These are phyloP conservation scores for Xanthia togata DNA, from an alignment of 2,888 invertebrate species.

Conservation along the genomic window DNA sequence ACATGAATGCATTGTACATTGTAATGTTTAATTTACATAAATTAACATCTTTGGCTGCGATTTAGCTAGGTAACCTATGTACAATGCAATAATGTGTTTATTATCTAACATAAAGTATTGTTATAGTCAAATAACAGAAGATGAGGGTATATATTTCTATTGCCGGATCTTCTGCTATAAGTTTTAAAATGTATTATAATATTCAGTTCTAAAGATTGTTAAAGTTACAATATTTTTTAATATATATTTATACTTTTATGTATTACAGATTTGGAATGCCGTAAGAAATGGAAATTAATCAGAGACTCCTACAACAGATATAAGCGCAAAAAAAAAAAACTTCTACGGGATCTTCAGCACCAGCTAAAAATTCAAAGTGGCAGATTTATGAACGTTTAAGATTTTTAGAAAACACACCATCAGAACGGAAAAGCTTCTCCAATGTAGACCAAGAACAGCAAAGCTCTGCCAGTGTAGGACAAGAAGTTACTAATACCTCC, in stretches of 20 bases:
- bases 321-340: conserved; percentile 6
- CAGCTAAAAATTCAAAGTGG: conserved; percentile 49
- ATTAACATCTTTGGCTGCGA: conserved; percentile 41
- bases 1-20: neutral
- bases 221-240: no score
- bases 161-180: no score
- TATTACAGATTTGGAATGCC: conserved; percentile 10
- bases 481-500: conserved; percentile 45
- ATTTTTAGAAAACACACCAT: conserved; percentile 51
- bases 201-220: no score
- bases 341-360: conserved; percentile 15
- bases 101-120: no score
- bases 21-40: conserved; percentile 6
- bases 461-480: conserved; percentile 14
- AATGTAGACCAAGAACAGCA: conserved; percentile 28
- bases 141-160: no score
- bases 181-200: no score
- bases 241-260: neutral
- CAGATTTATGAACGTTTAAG: conserved; percentile 52
- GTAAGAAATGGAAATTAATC: conserved; percentile 8
- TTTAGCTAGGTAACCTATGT: no score
- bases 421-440: conserved; percentile 31
- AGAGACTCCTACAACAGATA: conserved; percentile 17
- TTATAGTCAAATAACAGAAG: no score
- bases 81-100: no score